Base-by-base conservation (phyloP, 2,113 vertebrate species). In the Cyanistes caeruleus region DNA sequence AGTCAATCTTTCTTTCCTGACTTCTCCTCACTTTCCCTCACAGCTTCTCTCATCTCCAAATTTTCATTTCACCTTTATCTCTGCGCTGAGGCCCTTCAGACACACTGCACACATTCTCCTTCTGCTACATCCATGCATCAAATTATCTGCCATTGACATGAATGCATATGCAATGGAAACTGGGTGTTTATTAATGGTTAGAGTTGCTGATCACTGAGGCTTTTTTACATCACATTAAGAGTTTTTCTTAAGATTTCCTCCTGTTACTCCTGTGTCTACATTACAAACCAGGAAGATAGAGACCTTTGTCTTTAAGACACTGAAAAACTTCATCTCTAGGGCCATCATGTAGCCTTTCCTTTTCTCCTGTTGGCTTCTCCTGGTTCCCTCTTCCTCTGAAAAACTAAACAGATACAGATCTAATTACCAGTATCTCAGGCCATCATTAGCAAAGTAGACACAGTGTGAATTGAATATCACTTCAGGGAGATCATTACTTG, bases 401-500 rank as follows among this genome's bases (percentile, higher is more conserved):
- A 89, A 91, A 59, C 46, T 67, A n/a, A 80, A 86, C 28, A 90
- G 80, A 24, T 76, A 87, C 25, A 59, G 39, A 88, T 59, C 76
- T 94, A 93, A 92, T 91, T 93, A 88, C 11, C 72, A 64, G 48
- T 56, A 83, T 83, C 76, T 88, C 83, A 86, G 55, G 56, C 68
- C 52, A 69, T 90, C 33, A 19, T 85, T 93, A 94, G n/a, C 52
- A 44, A 77, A 60, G 78, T 6, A 86, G 67, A 67, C 49, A 67
- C 25, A 69, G 72, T 62, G 20, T 44, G 39, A 93, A 95, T 77
- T 56, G 79, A 90, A 39, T 82, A 79, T n/a, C 78, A 77, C 75
- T 96, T 94, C 59, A 83, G 90, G 91, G 82, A 94, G 30, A 79
- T 74, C 55, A 62, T 95, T 86, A 90, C 23, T 56, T 83, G 72